Evolutionary conservation across 2,888 invertebrate species (phyloP).

Genomic region (Myopa testacea): DNA sequence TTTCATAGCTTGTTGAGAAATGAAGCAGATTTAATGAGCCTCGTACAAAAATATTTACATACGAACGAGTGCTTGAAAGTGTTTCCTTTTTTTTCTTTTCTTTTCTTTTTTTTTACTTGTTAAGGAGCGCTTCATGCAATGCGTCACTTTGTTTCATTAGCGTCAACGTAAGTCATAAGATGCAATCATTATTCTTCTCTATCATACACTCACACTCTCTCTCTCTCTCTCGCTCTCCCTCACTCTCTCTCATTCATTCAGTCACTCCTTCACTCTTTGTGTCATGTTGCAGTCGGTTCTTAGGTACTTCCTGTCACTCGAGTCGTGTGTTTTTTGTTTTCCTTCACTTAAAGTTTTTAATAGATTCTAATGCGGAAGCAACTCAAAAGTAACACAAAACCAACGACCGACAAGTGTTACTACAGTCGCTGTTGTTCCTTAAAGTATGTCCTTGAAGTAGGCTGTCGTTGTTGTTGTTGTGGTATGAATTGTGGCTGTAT

Average conservation of each 20-base stretch:
- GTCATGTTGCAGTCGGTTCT: slow-evolving; percentile 10
- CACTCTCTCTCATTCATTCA: not conserved
- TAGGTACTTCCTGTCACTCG: slow-evolving; percentile 22
- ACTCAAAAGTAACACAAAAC: not conserved
- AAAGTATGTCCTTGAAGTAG: slow-evolving; percentile 6
- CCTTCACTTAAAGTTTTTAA: slow-evolving; percentile 17
- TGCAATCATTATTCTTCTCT: not conserved
- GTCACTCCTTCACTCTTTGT: not conserved
- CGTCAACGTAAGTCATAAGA: not conserved
- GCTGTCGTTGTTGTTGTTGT: not conserved
- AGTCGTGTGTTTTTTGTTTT: not conserved
- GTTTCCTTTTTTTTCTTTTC: not conserved
- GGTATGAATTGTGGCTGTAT: not conserved
- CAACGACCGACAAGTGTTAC: not conserved
- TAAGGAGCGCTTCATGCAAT: not conserved
- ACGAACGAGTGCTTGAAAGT: slow-evolving; percentile 3
- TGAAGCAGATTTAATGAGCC: slow-evolving; percentile 9
- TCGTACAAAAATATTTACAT: not conserved
- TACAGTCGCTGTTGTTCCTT: not conserved
- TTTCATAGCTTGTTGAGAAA: not conserved
- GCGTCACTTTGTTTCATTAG: slow-evolving; percentile 10
- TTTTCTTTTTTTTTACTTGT: not conserved
- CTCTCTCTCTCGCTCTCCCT: not conserved
- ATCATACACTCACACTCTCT: not conserved
- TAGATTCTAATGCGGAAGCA: slow-evolving; percentile 10